Percentiles rank a stretch among this genome's conserved stretches.
phyloP scores from a whole-genome alignment of 2,888 invertebrate species.

The Hypomecis punctinalis region DNA sequence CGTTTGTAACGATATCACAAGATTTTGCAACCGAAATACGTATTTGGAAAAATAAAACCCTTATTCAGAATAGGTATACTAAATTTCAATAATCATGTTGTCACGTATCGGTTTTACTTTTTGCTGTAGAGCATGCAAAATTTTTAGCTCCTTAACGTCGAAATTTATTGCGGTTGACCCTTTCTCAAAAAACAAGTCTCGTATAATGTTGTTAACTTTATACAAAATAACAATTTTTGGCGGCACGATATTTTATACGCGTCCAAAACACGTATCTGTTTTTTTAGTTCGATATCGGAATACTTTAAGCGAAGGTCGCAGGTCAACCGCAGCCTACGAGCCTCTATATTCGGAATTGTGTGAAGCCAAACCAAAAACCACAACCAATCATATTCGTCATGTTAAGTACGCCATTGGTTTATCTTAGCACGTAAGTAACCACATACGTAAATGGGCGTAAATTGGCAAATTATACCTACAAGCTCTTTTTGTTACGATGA shows the following conservation, averaged over 20 bases:
- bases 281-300: background rate
- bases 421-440: conserved; percentile 1
- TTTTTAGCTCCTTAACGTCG: conserved; percentile 10
- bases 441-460: background rate
- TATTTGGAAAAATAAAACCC: too few relatives aligned
- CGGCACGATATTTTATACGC: background rate
- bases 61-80: background rate
- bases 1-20: too few relatives aligned
- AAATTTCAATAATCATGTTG: background rate
- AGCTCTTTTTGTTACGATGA: background rate
- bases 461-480: background rate
- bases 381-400: background rate
- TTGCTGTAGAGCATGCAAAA: background rate
- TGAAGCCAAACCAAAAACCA: background rate
- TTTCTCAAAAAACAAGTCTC: conserved; percentile 16
- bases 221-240: background rate
- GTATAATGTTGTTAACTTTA: conserved; percentile 11
- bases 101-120: background rate
- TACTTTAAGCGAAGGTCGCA: conserved; percentile 5
- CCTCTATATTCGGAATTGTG: background rate
- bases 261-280: background rate
- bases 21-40: too few relatives aligned
- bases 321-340: background rate
- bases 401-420: background rate
- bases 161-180: conserved; percentile 15